A percentile compares a stretch with the other conserved stretches of the same genome.
These are phyloP conservation scores for Pseudochaenichthys georgianus DNA, from an alignment of 2,797 vertebrate genomes.

Conservation along the genomic window DNA sequence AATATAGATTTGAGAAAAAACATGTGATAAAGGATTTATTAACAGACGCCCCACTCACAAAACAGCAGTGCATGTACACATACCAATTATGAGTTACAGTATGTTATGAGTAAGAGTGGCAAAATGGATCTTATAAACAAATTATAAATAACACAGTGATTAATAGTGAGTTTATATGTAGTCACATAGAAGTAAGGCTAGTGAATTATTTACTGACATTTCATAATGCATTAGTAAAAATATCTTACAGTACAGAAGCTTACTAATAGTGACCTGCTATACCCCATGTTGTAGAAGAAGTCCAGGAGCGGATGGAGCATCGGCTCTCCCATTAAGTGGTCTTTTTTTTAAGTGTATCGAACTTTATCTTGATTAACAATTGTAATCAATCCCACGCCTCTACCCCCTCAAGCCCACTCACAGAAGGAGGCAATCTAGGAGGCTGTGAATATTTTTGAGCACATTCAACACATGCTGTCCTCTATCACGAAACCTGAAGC, in stretches of 20 bases:
- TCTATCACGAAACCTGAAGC: slow-evolving; percentile 51
- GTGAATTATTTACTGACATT: slow-evolving; percentile 16
- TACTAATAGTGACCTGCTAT: slow-evolving; percentile 66
- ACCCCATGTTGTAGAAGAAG: slow-evolving; percentile 47
- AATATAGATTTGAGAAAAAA: background rate
- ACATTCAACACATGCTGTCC: slow-evolving; percentile 58
- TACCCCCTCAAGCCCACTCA: slow-evolving; percentile 68
- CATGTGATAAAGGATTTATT: slow-evolving; percentile 6
- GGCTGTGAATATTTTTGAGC: slow-evolving; percentile 73
- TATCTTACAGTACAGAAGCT: slow-evolving; percentile 60
- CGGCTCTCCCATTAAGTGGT: slow-evolving; percentile 69
- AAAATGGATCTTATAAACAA: slow-evolving; percentile 22
- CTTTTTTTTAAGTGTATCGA: slow-evolving; percentile 75
- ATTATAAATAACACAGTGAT: slow-evolving; percentile 14
- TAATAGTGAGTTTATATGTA: slow-evolving; percentile 18
- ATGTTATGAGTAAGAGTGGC: slow-evolving; percentile 11
- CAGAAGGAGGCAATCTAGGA: slow-evolving; percentile 68
- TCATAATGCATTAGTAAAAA: background rate
- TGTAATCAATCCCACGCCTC: slow-evolving; percentile 83
- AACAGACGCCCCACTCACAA: background rate
- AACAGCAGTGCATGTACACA: slow-evolving; percentile 4
- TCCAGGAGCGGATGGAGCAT: slow-evolving; percentile 66
- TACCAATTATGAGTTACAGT: slow-evolving; percentile 17
- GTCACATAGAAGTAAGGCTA: background rate
- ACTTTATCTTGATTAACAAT: slow-evolving; percentile 87